These are phyloP conservation scores for Jaculus jaculus DNA, from an alignment of 2,113 vertebrate genomes.

Conservation along the genomic window DNA sequence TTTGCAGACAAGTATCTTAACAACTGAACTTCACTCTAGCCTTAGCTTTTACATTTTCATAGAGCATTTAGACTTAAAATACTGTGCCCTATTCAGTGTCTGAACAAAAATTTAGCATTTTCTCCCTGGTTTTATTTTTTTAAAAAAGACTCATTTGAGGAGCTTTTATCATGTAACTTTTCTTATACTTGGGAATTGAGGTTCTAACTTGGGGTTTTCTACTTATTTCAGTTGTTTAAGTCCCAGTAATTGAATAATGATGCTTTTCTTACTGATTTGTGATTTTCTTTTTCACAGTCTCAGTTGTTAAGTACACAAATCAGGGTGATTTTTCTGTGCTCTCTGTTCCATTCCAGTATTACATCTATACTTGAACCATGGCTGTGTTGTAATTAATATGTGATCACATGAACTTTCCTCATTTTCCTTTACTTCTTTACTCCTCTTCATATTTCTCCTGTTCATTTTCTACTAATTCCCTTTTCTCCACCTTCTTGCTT, in stretches of 20 bases:
- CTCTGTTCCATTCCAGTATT: background rate
- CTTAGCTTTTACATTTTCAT: constrained; percentile 15
- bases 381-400: background rate
- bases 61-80: background rate
- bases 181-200: background rate
- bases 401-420: background rate
- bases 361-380: background rate
- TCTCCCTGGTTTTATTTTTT: constrained; percentile 6
- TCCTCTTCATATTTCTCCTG: background rate
- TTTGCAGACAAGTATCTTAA: too few species aligned
- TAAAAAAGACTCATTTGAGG: background rate
- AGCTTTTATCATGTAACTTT: background rate
- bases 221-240: background rate
- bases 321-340: background rate
- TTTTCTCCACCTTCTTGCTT: background rate
- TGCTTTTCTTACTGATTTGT: background rate
- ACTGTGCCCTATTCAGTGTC: background rate
- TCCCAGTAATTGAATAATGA: background rate
- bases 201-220: background rate
- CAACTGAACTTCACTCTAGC: too few species aligned
- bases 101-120: background rate
- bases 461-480: background rate
- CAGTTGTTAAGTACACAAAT: background rate
- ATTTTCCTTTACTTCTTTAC: background rate
- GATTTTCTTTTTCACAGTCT: background rate